Percentiles rank a stretch among this genome's conserved stretches.
These are phyloP conservation scores for Heliconius nattereri DNA, from an alignment of 1,140 invertebrate species.

Conservation along the genomic window DNA sequence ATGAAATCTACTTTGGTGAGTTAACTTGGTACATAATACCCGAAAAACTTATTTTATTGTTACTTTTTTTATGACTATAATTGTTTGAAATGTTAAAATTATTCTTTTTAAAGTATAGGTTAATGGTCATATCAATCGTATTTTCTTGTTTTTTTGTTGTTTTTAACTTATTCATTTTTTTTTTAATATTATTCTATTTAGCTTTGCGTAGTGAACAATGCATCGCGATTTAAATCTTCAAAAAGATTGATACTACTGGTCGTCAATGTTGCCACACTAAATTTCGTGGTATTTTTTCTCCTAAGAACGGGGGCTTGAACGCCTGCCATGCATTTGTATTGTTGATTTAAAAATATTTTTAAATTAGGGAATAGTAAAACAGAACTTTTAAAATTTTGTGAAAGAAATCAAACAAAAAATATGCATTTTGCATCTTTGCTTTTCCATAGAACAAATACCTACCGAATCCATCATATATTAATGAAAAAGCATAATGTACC, in stretches of 20 bases:
- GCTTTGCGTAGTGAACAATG: background rate
- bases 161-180: background rate
- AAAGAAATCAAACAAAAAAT: background rate
- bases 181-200: background rate
- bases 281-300: background rate
- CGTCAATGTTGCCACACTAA: background rate
- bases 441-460: background rate
- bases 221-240: background rate
- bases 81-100: background rate
- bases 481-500: background rate
- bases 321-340: background rate
- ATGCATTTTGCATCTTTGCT: background rate
- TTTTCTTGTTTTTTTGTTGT: background rate
- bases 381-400: background rate
- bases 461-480: background rate
- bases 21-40: conserved; percentile 24
- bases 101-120: background rate
- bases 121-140: background rate
- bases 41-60: conserved; percentile 18
- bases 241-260: background rate
- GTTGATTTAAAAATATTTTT: background rate
- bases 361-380: background rate
- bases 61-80: background rate
- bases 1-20: conserved; percentile 58
- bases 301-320: background rate